Conservation (phyloP, 2,888 invertebrate species). For the Athrips mouffetella region DNA sequence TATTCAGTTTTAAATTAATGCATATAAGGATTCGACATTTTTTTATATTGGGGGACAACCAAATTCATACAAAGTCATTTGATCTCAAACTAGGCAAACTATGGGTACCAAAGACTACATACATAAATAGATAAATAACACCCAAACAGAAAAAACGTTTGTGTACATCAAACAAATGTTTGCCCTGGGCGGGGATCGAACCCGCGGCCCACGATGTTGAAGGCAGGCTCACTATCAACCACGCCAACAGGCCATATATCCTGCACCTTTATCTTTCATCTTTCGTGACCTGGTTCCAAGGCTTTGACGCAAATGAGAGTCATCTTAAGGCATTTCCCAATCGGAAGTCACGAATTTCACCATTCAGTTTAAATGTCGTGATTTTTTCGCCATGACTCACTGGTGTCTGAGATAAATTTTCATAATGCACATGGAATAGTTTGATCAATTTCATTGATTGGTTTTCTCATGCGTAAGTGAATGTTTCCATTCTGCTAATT, state of each 20-base stretch:
- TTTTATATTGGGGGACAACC: background rate
- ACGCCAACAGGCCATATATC: background rate
- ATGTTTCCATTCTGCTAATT: background rate
- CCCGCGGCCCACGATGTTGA: too few species aligned
- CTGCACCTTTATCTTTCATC: background rate
- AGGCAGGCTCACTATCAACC: too few species aligned
- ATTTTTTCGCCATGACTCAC: background rate
- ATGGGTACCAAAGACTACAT: too few species aligned
- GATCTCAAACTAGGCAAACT: too few species aligned
- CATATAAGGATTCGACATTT: background rate
- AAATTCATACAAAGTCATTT: too few species aligned
- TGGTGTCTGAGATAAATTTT: background rate
- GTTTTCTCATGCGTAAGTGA: background rate
- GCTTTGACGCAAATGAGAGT: slow-evolving; percentile 13
- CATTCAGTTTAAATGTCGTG: too few species aligned
- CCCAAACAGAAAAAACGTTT: too few species aligned
- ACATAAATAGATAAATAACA: too few species aligned
- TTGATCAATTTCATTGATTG: slow-evolving; percentile 1
- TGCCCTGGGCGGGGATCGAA: too few species aligned
- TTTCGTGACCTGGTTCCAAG: background rate
- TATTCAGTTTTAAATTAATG: background rate
- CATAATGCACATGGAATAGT: background rate
- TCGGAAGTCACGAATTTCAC: slow-evolving; percentile 17
- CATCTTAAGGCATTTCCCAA: slow-evolving; percentile 3
- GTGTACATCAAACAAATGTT: too few species aligned